Base-by-base conservation (phyloP, 2,797 vertebrate species). In the Poecilia gillii region DNA sequence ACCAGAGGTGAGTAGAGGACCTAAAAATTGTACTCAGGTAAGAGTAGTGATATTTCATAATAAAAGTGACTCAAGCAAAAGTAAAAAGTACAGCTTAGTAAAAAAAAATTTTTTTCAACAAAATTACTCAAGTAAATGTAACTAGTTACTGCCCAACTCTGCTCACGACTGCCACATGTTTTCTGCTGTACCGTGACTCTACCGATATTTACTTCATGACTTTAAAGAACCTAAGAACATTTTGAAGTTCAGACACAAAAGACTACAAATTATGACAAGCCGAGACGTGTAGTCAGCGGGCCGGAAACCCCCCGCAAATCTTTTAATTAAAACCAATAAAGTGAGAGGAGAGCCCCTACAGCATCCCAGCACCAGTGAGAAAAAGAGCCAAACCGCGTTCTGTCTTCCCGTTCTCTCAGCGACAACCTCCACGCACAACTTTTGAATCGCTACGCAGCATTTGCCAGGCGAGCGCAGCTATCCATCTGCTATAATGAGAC, bases 271-370 rank as follows among this genome's bases (percentile, higher is more conserved):
- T 43, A n/a, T n/a, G 33, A 49, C 33, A 64, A 64, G 62, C 16
- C 8, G 3, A 64, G 41, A 79, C 41, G 70, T 33, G 33, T 39
- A 39, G 64, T 20, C 45, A 71, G 25, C 43, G 25, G 76, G 47
- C 9, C 33, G 57, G 33, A 47, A 76, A 75, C 59, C 0, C 20
- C 39, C 41, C 9, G 39, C 6, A 3, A 47, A 49, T 41, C 9
- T 49, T 59, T 47, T 43, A 77, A 76, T 81, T 64, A 81, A 66
- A 64, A 55, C 57, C 45, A 53, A 66, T 64, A 71, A 31, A 55
- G 36, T 28, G 31, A 47, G 14, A 59, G 59, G 45, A 33, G 51
- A 62, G 23, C 25, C 41, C 66, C 62, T 16, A 20, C 64, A 2
- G 80, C 9, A 13, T 28, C 57, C 57, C 57, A 59, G 57, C 57